Evolutionary conservation across 2,797 vertebrate genomes (phyloP), one percentile per base, ranked within the genome.

Genomic region (Pelodytes ibericus): DNA sequence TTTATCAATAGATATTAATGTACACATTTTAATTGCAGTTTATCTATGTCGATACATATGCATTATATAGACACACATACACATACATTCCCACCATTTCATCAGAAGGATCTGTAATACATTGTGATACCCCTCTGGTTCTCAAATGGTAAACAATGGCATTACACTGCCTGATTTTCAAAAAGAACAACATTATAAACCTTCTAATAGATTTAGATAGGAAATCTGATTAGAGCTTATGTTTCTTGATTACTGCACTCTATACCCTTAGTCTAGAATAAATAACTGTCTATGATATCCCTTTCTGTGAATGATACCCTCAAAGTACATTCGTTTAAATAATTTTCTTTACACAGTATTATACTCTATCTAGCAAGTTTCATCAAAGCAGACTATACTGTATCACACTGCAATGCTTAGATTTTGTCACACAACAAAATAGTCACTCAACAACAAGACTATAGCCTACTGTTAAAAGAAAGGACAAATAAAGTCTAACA

Each of bases 281-380:
- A 74, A 68, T 60, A 61, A 70, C 53, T 76, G 33, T 63, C 39
- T 76, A 58, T 51, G 56, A 67, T 60, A 75, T 56, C 66, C 36
- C 16, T 53, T 49, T 61, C 18, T 29, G 11, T 70, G 33, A 76
- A 24, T 49, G 31, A 69, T 59, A 69, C 62, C 57, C 29, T 58
- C 58, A 57, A 11, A 60, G 29, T 65, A 73, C 71, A 70, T 86
- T 86, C 57, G 80, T 82, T 82, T 86, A 87, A 83, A 80, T 77
- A 65, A 83, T 88, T 88, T 77, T 81, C 83, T 87, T 86, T 84
- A 83, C 85, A 91, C 88, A 91, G 90, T 92, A 91, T 88, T 90
- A 75, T 59, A 81, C 71, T 85, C 81, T 88, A 85, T 85, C 88
- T 88, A 81, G 84, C 82, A 81, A 64, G 86, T 83, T 85, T 85